These are phyloP conservation scores for Lemur catta DNA, from an alignment of 2,797 vertebrate species.

Conservation along the genomic window DNA sequence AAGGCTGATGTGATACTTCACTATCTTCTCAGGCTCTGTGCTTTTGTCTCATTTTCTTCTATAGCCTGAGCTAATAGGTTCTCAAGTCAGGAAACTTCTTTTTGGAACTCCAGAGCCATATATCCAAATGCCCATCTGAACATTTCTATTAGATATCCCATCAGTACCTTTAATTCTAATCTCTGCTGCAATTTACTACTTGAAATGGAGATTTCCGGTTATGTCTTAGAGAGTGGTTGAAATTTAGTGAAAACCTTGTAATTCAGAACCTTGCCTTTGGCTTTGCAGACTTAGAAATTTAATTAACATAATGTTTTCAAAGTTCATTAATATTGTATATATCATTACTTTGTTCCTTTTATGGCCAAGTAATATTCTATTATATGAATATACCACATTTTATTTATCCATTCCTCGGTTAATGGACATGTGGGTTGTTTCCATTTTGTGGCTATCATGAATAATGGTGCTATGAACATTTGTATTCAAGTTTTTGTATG, in stretches of 20 bases:
- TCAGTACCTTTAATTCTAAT: background rate
- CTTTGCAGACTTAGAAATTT: constrained; percentile 12
- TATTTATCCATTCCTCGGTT: background rate
- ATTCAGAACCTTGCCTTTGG: background rate
- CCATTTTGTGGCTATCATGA: background rate
- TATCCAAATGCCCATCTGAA: background rate
- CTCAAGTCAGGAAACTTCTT: background rate
- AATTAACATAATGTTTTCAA: background rate
- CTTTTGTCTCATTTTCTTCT: background rate
- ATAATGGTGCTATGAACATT: background rate
- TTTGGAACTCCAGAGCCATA: background rate
- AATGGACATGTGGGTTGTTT: background rate
- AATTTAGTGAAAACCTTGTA: background rate
- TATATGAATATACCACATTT: background rate
- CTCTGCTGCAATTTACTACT: background rate
- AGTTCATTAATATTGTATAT: background rate
- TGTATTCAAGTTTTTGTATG: background rate
- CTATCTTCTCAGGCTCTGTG: background rate
- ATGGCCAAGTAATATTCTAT: background rate
- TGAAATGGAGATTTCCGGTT: constrained; percentile 10
- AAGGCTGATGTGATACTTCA: background rate
- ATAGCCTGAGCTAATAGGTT: background rate
- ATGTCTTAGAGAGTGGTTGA: background rate
- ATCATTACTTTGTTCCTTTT: background rate
- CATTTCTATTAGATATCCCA: background rate